Conservation (phyloP, 2,888 invertebrate species). For the Chalcosyrphus nemorum region DNA sequence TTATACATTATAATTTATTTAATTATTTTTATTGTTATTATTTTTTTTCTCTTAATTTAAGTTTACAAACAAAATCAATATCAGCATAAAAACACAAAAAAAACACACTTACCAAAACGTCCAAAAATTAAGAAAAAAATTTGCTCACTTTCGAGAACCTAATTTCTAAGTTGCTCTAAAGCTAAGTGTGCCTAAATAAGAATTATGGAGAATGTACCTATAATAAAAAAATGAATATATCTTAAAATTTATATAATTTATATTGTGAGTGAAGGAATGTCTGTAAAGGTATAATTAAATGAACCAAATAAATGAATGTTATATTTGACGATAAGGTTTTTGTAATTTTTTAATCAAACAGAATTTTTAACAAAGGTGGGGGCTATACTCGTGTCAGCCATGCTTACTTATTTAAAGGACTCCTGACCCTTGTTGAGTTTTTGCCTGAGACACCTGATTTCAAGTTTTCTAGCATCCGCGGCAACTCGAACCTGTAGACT, state of each 20-base stretch:
- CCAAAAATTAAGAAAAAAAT: too few relatives aligned
- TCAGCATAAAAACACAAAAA: not conserved
- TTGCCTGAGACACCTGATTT: too few relatives aligned
- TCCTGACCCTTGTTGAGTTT: too few relatives aligned
- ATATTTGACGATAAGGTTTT: conserved; percentile 4
- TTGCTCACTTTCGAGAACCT: conserved; percentile 58
- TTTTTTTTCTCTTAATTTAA: conserved; percentile 16
- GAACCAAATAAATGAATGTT: conserved; percentile 55
- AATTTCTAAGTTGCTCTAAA: conserved; percentile 57
- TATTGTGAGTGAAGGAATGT: conserved; percentile 31
- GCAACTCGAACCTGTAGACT: too few relatives aligned
- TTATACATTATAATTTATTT: not conserved
- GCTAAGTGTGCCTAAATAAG: conserved; percentile 62
- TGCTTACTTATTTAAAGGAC: too few relatives aligned
- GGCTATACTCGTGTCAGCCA: too few relatives aligned
- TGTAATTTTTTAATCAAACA: not conserved
- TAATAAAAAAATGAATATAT: not conserved
- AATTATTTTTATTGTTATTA: conserved; percentile 34
- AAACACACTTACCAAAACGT: conserved; percentile 56
- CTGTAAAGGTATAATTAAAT: conserved; percentile 18
- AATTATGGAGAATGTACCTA: not conserved
- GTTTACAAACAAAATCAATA: not conserved
- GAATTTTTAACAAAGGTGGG: too few relatives aligned
- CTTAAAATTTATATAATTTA: conserved; percentile 52
- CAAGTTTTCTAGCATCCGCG: too few relatives aligned